These are phyloP conservation scores for Loxodonta africana DNA, from an alignment of 2,113 vertebrate genomes.

Conservation along the genomic window DNA sequence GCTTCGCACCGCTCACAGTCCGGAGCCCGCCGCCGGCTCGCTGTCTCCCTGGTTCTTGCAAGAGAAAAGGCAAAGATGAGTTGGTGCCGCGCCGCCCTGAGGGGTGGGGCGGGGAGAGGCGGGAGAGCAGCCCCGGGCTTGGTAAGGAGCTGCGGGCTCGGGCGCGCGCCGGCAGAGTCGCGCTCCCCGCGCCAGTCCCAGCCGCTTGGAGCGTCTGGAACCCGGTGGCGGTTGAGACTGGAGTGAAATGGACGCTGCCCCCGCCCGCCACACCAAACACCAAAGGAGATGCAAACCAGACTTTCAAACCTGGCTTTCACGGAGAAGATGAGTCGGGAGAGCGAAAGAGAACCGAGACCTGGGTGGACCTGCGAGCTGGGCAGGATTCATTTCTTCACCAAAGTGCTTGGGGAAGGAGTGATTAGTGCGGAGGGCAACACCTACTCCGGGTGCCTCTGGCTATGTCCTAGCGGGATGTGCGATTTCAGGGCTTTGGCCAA, in stretches of 20 bases:
- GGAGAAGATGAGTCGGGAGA: slow-evolving; percentile 27
- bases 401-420: slow-evolving; percentile 60
- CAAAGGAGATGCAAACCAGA: background rate
- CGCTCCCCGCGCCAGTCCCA: background rate
- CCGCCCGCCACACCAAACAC: background rate
- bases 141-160: slow-evolving; percentile 54
- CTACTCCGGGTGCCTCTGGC: slow-evolving; percentile 17
- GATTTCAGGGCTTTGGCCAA: slow-evolving; percentile 59
- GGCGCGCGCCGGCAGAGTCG: slow-evolving; percentile 22
- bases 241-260: background rate
- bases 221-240: background rate
- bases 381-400: slow-evolving; percentile 52
- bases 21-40: slow-evolving; percentile 75
- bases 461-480: slow-evolving; percentile 33
- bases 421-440: background rate
- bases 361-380: background rate
- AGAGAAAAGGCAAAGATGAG: slow-evolving; percentile 78
- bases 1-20: slow-evolving; percentile 78
- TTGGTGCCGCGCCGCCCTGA: slow-evolving; percentile 71
- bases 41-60: slow-evolving; percentile 87
- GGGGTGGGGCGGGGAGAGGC: slow-evolving; percentile 64
- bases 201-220: background rate
- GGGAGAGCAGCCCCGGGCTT: slow-evolving; percentile 63
- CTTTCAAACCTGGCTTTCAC: slow-evolving; percentile 78
- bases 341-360: slow-evolving; percentile 52